Percentiles rank a stretch among this genome's conserved stretches.
These are phyloP conservation scores for Latheticus oryzae DNA, from an alignment of 2,888 invertebrate species.

Conservation along the genomic window DNA sequence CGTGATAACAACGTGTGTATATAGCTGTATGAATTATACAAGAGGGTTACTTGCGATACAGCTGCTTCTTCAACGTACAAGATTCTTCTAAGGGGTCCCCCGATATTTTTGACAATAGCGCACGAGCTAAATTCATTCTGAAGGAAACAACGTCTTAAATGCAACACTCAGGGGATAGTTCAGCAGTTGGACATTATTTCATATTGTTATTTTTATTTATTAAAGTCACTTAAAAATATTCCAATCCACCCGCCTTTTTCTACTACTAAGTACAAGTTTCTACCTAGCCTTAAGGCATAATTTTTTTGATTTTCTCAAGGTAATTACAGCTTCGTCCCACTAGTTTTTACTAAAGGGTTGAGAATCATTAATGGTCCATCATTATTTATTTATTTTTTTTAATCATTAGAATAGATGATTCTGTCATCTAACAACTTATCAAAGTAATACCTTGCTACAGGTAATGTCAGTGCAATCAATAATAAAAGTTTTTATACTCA, in stretches of 20 bases:
- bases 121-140: slow-evolving; percentile 51
- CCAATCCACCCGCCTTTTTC: too few species aligned
- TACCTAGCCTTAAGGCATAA: slow-evolving; percentile 26
- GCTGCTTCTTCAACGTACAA: slow-evolving; percentile 51
- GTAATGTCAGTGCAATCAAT: too few species aligned
- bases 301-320: slow-evolving; percentile 44
- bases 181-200: too few species aligned
- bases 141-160: slow-evolving; percentile 48
- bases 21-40: slow-evolving; percentile 49
- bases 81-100: slow-evolving; percentile 46
- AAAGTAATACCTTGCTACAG: slow-evolving; percentile 1
- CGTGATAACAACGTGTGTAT: slow-evolving; percentile 46
- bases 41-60: slow-evolving; percentile 48
- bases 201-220: too few species aligned
- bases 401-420: slow-evolving; percentile 15
- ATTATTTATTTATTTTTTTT: slow-evolving; percentile 22
- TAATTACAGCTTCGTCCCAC: slow-evolving; percentile 28
- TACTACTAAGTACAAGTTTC: too few species aligned
- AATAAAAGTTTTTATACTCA: too few species aligned
- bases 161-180: too few species aligned
- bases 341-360: slow-evolving; percentile 32
- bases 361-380: slow-evolving; percentile 19
- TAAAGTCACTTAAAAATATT: too few species aligned
- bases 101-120: slow-evolving; percentile 46
- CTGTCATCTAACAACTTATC: slow-evolving; percentile 4